phyloP scores from a whole-genome alignment of 2,113 vertebrate genomes.

The Sorex araneus region DNA sequence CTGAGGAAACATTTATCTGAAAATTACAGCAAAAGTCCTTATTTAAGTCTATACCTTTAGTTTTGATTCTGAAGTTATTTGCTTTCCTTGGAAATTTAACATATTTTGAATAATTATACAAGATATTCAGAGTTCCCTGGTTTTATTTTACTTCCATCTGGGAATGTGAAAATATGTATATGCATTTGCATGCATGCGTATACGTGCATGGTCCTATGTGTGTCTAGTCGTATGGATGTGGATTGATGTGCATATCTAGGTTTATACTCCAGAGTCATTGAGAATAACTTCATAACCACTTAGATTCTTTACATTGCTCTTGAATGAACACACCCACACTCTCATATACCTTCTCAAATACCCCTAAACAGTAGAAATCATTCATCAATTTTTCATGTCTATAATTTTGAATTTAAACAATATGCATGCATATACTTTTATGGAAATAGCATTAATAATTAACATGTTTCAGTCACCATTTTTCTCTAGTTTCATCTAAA shows the following conservation, averaged over 20 bases:
- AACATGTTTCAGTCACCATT: neutral
- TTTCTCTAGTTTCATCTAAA: slow-evolving; percentile 3
- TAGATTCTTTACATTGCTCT: neutral
- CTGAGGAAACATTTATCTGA: neutral
- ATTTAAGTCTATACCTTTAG: neutral
- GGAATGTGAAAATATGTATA: neutral
- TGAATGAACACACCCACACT: neutral
- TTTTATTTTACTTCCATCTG: neutral
- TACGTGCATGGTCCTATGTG: neutral
- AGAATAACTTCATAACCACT: neutral
- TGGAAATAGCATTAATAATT: neutral
- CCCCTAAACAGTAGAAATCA: neutral
- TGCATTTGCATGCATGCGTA: neutral
- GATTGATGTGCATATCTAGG: neutral
- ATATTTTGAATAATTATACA: neutral
- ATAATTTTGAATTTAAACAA: slow-evolving; percentile 46
- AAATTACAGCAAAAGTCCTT: neutral
- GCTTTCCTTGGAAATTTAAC: neutral
- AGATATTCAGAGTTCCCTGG: neutral
- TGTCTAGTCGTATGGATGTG: neutral
- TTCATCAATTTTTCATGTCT: neutral
- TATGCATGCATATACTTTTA: neutral
- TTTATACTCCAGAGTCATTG: neutral
- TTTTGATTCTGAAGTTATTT: neutral
- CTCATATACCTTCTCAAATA: no score